These are phyloP conservation scores for Drosophila paramelanica DNA, from an alignment of 2,888 invertebrate genomes.

Conservation along the genomic window DNA sequence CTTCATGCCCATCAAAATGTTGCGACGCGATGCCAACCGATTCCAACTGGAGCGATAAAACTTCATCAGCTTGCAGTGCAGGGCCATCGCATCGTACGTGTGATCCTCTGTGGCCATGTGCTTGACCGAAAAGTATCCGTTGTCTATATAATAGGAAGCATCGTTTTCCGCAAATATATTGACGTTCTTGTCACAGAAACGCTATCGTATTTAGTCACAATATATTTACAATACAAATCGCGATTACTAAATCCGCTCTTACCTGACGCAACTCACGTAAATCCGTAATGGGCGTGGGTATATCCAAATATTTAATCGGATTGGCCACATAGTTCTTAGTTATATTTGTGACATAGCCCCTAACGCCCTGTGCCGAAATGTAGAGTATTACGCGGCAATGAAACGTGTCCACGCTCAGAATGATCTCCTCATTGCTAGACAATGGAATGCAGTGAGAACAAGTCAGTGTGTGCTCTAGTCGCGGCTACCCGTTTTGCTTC, in stretches of 20 bases:
- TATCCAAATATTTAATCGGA: constrained; percentile 71
- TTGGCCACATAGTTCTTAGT: constrained; percentile 59
- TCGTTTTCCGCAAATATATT: constrained; percentile 83
- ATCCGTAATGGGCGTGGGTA: constrained; percentile 70
- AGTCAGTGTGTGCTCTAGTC: constrained; percentile 71
- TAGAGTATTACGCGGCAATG: constrained; percentile 72
- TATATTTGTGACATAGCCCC: constrained; percentile 73
- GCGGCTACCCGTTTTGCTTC: constrained; percentile 7
- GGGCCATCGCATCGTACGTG: constrained; percentile 77
- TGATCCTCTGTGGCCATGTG: constrained; percentile 79
- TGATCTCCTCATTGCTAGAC: constrained; percentile 72
- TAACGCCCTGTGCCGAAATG: constrained; percentile 69
- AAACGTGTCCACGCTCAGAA: constrained; percentile 70
- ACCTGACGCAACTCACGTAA: constrained; percentile 75
- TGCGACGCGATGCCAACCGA: constrained; percentile 77
- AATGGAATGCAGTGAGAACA: background rate
- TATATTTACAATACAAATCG: too few species aligned
- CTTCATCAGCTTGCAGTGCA: constrained; percentile 75
- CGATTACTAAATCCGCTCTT: background rate
- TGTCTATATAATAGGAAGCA: constrained; percentile 79
- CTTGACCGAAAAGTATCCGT: constrained; percentile 80
- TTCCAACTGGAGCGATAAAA: constrained; percentile 81
- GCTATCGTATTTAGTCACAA: constrained; percentile 40
- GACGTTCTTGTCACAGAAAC: constrained; percentile 67
- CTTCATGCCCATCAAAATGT: constrained; percentile 73